Conservation (phyloP, 2,113 vertebrate genomes). For the Alexandromys fortis region DNA sequence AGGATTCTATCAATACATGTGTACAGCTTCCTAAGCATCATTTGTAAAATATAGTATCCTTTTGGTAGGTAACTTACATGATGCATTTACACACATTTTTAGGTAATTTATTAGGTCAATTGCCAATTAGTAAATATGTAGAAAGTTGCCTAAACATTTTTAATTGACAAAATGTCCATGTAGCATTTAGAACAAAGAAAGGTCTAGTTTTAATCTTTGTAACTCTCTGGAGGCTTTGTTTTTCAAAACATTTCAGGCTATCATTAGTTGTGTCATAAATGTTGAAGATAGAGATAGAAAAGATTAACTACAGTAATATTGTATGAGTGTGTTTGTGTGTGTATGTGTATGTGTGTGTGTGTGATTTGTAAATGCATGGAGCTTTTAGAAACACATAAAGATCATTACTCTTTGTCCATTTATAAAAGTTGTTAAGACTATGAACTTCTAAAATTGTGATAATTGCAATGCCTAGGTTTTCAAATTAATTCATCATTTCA, state of each 20-base stretch:
- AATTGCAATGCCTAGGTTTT: not conserved
- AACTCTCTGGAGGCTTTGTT: not conserved
- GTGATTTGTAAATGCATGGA: not conserved
- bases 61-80: not conserved
- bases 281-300: not conserved
- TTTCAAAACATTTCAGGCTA: not conserved
- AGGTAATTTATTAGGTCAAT: not conserved
- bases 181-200: not conserved
- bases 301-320: not conserved
- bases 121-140: not conserved
- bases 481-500: not conserved
- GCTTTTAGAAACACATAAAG: not conserved
- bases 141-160: not conserved
- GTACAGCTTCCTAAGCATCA: not conserved
- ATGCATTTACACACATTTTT: not conserved
- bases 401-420: not conserved
- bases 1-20: not conserved
- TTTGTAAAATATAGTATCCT: not conserved
- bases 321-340: not conserved
- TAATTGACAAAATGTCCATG: not conserved
- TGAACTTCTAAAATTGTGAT: not conserved
- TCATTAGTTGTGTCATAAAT: not conserved
- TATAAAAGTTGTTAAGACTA: not conserved
- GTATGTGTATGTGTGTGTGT: rapidly evolving
- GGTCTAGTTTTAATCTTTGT: not conserved